Evolutionary conservation across 1,140 invertebrate genomes (phyloP).

Genomic region (Wiebesia pumilae): DNA sequence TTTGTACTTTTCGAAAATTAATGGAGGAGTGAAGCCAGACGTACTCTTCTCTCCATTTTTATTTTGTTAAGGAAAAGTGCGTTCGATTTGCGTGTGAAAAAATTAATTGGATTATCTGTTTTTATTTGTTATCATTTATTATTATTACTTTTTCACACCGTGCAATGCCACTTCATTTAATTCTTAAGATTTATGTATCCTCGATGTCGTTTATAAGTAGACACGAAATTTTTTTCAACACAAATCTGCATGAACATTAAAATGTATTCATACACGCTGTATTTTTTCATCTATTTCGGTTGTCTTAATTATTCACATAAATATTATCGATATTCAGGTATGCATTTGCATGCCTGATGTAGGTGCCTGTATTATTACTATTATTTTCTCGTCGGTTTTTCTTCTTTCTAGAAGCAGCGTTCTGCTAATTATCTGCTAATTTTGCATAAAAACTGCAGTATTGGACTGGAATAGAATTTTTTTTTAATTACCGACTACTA

Average conservation of each 20-base stretch:
- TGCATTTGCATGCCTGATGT: conserved; percentile 51
- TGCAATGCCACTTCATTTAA: conserved; percentile 53
- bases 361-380: conserved; percentile 50
- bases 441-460: conserved; percentile 23
- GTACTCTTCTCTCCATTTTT: conserved; percentile 28
- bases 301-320: conserved; percentile 58
- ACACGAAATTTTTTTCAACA: conserved; percentile 54
- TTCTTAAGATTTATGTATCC: conserved; percentile 62
- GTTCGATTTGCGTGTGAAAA: conserved; percentile 37
- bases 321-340: conserved; percentile 51
- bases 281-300: conserved; percentile 47
- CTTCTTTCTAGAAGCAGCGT: conserved; percentile 30
- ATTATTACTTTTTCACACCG: conserved; percentile 50
- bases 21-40: conserved; percentile 31
- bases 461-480: conserved; percentile 20
- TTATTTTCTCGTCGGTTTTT: conserved; percentile 38
- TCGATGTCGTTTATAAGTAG: conserved; percentile 61
- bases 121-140: conserved; percentile 39
- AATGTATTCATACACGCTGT: conserved; percentile 56
- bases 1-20: conserved; percentile 61
- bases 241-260: conserved; percentile 62
- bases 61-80: conserved; percentile 33
- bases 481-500: conserved; percentile 18
- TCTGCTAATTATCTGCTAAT: conserved; percentile 26
- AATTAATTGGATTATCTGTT: conserved; percentile 41